Evolutionary conservation across 2,113 vertebrate species (phyloP), one percentile per base, ranked within the genome.

Genomic region (Zosterops hypoxanthus): DNA sequence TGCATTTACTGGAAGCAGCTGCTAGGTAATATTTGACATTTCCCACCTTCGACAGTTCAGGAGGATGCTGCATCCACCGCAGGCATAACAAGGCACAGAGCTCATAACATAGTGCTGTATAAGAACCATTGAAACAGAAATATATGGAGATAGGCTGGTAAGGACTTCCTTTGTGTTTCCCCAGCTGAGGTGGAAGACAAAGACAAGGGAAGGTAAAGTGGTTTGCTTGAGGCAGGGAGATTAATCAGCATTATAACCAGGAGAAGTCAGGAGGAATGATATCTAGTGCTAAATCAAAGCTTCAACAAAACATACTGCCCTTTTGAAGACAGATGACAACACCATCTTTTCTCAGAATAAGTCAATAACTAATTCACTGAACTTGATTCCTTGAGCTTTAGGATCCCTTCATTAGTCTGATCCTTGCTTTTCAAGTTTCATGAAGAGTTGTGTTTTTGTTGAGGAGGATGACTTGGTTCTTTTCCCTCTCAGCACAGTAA

Each of bases 71-170:
- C 21, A 44, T 31, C 36, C 15, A 2, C 5, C 56, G 39, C 31
- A 56, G 16, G 22, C 22, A 25, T 11, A 55, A 18, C 18, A 31
- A 66, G 52, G n/a, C 49, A 47, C 20, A 20, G 14, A 70, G 28
- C 18, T 42, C n/a, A 3, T 42, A 82, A 20, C n/a, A 39, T 1
- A 23, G 11, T 11, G 9, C 33, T 47, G 18, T 2, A 0, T 3
- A n/a, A 64, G 33, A 9, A 18, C 25, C 15, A 44, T 2, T 69
- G 56, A 61, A 82, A 84, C 2, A 63, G 29, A 42, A 64, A 7
- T 18, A 53, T 4, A 4, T 18, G 33, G n/a, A 71, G 24, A 46
- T 3, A 34, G 18, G 20, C 15, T 36, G 21, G 41, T 15, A 23
- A 77, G 55, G 39, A 9, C 7, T 53, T 36, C 23, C 42, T 29